Evolutionary conservation across 2,113 vertebrate species (phyloP).

Genomic region (Passerina amoena): DNA sequence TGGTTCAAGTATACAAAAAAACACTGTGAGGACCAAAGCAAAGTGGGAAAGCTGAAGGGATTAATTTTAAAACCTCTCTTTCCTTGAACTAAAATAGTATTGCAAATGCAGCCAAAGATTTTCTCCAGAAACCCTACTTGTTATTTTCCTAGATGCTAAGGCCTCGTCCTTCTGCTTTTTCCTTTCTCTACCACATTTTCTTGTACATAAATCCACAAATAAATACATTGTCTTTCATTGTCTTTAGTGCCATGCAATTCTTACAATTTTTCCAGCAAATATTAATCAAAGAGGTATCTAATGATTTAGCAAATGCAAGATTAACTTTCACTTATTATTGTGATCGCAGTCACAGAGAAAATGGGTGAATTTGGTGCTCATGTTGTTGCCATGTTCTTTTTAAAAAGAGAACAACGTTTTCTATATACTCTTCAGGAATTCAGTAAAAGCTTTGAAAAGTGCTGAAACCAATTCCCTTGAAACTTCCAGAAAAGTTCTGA

Average conservation of each 20-base stretch:
- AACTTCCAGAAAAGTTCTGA: background rate
- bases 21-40: background rate
- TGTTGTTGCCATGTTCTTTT: background rate
- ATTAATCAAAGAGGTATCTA: background rate
- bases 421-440: background rate
- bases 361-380: background rate
- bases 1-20: background rate
- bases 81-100: background rate
- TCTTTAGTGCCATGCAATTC: background rate
- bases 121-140: background rate
- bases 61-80: background rate
- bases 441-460: background rate
- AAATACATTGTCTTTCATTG: background rate
- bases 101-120: background rate
- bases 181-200: background rate
- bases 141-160: background rate
- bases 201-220: background rate
- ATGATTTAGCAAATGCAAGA: background rate
- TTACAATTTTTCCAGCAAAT: background rate
- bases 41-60: background rate
- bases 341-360: background rate
- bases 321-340: background rate
- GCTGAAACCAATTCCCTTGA: background rate
- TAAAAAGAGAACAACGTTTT: background rate
- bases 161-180: background rate